Conservation (phyloP, 2,888 invertebrate genomes). For the Oscheius sp. region DNA sequence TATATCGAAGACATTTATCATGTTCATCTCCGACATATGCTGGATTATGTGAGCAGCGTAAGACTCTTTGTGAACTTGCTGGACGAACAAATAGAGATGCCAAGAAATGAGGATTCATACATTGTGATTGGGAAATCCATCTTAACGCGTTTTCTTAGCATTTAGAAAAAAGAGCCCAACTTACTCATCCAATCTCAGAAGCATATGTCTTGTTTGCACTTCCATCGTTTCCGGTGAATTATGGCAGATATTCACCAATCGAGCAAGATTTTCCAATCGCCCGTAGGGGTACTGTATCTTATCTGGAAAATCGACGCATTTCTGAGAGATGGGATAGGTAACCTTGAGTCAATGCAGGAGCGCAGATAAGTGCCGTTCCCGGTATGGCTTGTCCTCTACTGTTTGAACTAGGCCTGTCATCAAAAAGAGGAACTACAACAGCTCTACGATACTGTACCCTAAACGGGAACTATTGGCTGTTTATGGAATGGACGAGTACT, state of each 20-base stretch:
- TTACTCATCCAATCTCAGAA: constrained; percentile 61
- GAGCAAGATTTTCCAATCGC: constrained; percentile 46
- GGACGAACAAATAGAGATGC: constrained; percentile 54
- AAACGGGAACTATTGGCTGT: not conserved
- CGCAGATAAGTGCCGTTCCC: constrained; percentile 47
- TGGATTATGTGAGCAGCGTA: constrained; percentile 65
- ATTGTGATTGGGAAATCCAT: constrained; percentile 58
- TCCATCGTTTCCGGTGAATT: constrained; percentile 55
- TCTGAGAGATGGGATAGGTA: not conserved
- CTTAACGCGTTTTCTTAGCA: constrained; percentile 33
- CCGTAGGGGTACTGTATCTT: constrained; percentile 46
- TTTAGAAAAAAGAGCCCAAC: constrained; percentile 9
- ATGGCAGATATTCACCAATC: constrained; percentile 44
- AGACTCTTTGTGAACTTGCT: constrained; percentile 47
- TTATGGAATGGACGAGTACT: not conserved
- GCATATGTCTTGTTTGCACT: constrained; percentile 58
- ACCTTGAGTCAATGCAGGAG: constrained; percentile 49
- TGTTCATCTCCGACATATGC: constrained; percentile 49
- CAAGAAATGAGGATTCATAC: constrained; percentile 54
- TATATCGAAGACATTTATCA: constrained; percentile 32
- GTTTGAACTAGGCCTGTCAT: constrained; percentile 9
- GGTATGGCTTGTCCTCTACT: constrained; percentile 16
- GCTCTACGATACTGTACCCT: constrained; percentile 44
- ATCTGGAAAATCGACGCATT: constrained; percentile 29
- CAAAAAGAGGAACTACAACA: constrained; percentile 42